Percentiles rank a stretch among this genome's conserved stretches.
These are phyloP conservation scores for Oreochromis spilurus DNA, from an alignment of 2,113 vertebrate genomes.

Conservation along the genomic window DNA sequence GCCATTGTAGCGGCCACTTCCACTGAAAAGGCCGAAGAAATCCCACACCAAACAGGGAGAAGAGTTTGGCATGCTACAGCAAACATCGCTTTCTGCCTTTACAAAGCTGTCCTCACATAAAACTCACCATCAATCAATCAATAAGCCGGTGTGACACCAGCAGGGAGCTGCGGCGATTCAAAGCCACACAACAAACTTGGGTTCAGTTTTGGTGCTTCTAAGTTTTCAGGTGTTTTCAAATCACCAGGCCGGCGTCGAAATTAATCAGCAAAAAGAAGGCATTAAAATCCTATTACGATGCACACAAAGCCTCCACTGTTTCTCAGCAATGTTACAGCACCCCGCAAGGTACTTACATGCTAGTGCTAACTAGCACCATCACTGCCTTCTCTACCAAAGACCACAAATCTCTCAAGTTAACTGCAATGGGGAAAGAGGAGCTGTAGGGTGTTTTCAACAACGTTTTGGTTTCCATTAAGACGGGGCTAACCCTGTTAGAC, in stretches of 20 bases:
- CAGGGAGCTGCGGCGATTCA: neutral
- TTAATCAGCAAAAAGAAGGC: slow-evolving; percentile 60
- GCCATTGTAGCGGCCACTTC: slow-evolving; percentile 39
- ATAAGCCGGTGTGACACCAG: neutral
- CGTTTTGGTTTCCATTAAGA: neutral
- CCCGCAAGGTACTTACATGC: slow-evolving; percentile 29
- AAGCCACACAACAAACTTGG: neutral
- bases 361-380: slow-evolving; percentile 32
- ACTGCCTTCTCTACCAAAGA: neutral
- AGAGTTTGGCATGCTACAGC: neutral
- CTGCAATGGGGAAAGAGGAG: neutral
- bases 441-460: neutral
- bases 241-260: slow-evolving; percentile 52
- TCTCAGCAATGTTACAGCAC: slow-evolving; percentile 35
- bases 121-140: slow-evolving; percentile 33
- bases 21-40: slow-evolving; percentile 30
- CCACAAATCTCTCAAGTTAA: slow-evolving; percentile 21
- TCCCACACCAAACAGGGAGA: slow-evolving; percentile 21
- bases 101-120: neutral
- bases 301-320: slow-evolving; percentile 71
- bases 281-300: slow-evolving; percentile 72
- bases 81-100: slow-evolving; percentile 13
- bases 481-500: neutral
- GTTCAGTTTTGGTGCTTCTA: neutral
- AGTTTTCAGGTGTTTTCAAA: slow-evolving; percentile 41